Percentiles rank a stretch among this genome's conserved stretches.
Evolutionary conservation across 2,797 vertebrate species (phyloP).

Genomic region (Trachurus trachurus): DNA sequence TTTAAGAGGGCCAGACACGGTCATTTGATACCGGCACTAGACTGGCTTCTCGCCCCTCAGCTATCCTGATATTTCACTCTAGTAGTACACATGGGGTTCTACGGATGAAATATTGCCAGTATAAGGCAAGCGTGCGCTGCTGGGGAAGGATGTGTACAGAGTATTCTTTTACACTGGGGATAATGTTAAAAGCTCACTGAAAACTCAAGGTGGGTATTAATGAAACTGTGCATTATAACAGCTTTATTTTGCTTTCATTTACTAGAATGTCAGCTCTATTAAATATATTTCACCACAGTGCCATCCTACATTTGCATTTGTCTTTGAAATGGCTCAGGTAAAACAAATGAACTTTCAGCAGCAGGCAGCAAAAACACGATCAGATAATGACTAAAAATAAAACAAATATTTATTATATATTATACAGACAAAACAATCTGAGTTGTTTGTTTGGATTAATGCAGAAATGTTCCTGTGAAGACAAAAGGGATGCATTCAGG

Average conservation of each 20-base stretch:
- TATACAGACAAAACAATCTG: not conserved
- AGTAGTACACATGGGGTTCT: constrained; percentile 71
- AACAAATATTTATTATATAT: constrained; percentile 16
- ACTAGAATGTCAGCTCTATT: constrained; percentile 23
- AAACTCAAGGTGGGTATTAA: constrained; percentile 52
- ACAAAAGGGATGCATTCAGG: constrained; percentile 51
- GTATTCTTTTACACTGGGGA: constrained; percentile 46
- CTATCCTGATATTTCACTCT: constrained; percentile 79
- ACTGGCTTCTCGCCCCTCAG: constrained; percentile 70
- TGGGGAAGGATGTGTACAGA: constrained; percentile 47
- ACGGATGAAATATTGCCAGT: constrained; percentile 72
- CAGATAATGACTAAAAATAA: constrained; percentile 23
- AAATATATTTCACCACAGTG: constrained; percentile 18
- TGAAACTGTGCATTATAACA: constrained; percentile 43
- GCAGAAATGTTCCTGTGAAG: constrained; percentile 34
- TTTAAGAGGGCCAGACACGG: constrained; percentile 79
- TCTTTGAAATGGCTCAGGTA: constrained; percentile 26
- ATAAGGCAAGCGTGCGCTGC: constrained; percentile 63
- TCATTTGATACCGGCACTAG: constrained; percentile 79
- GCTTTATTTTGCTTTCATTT: constrained; percentile 54
- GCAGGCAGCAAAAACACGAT: constrained; percentile 23
- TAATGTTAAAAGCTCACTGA: constrained; percentile 62
- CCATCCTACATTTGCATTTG: constrained; percentile 40
- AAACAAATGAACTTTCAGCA: constrained; percentile 43
- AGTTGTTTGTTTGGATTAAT: constrained; percentile 49